Conservation (phyloP, 1,140 invertebrate species). For the Lasaia peninsularis region DNA sequence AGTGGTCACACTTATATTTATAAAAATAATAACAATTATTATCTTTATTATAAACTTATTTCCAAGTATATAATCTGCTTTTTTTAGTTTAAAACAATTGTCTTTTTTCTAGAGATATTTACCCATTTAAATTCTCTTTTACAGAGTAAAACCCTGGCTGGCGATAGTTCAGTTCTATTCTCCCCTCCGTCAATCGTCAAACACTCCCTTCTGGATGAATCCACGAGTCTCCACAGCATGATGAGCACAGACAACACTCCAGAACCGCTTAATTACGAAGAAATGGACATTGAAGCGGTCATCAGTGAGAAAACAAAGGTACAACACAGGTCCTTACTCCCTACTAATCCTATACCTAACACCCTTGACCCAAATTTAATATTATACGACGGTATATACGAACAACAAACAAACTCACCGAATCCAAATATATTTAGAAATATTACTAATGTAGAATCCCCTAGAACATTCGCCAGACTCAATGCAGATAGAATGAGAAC, state of each 20-base stretch:
- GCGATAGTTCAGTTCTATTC: slow-evolving; percentile 88
- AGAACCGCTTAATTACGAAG: slow-evolving; percentile 49
- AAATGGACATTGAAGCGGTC: slow-evolving; percentile 56
- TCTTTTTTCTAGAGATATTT: no score
- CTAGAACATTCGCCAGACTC: slow-evolving; percentile 60
- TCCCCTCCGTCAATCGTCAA: slow-evolving; percentile 90
- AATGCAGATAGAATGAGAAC: slow-evolving; percentile 69
- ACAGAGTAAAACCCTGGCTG: slow-evolving; percentile 90
- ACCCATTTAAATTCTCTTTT: slow-evolving; percentile 47
- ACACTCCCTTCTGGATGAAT: slow-evolving; percentile 77
- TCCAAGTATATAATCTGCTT: no score
- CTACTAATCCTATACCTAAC: slow-evolving; percentile 65
- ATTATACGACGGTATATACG: slow-evolving; percentile 31
- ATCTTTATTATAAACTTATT: no score
- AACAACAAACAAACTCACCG: slow-evolving; percentile 27
- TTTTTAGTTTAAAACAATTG: no score
- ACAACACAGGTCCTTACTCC: slow-evolving; percentile 73
- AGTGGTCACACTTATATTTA: no score
- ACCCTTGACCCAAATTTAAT: slow-evolving; percentile 36
- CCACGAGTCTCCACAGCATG: slow-evolving; percentile 68
- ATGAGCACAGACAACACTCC: slow-evolving; percentile 70
- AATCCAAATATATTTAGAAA: slow-evolving; percentile 49
- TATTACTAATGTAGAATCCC: slow-evolving; percentile 58
- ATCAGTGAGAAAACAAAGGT: slow-evolving; percentile 70
- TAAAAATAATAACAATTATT: no score